These are phyloP conservation scores for Apogon talboti DNA, from an alignment of 2,797 vertebrate genomes.

Conservation along the genomic window DNA sequence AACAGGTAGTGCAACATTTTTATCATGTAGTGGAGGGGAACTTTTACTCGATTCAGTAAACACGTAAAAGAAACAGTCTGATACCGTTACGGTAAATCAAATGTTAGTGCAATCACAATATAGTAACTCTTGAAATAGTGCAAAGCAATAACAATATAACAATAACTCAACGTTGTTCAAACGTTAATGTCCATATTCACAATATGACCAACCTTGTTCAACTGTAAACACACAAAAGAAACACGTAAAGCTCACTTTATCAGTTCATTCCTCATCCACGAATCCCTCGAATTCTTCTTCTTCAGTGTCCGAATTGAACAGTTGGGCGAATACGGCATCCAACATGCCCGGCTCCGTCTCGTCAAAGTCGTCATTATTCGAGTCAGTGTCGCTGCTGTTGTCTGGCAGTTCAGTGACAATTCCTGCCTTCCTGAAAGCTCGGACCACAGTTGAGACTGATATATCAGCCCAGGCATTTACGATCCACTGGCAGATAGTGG, in stretches of 20 bases:
- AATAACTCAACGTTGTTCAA: background rate
- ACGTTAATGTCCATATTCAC: background rate
- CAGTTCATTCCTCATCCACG: background rate
- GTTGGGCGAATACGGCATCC: too few relatives aligned
- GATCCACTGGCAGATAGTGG: too few relatives aligned
- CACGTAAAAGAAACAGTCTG: slow-evolving; percentile 6
- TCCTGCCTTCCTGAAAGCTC: too few relatives aligned
- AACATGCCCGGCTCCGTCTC: too few relatives aligned
- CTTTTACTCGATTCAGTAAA: background rate
- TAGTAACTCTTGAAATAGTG: slow-evolving; percentile 1
- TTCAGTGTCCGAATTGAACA: too few relatives aligned
- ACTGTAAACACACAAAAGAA: background rate
- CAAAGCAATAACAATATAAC: slow-evolving; percentile 2
- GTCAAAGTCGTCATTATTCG: too few relatives aligned
- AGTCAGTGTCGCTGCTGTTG: too few relatives aligned
- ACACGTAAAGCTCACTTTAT: background rate
- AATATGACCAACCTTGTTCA: background rate
- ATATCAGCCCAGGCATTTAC: too few relatives aligned
- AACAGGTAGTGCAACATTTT: background rate
- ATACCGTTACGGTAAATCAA: background rate
- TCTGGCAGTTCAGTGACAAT: too few relatives aligned
- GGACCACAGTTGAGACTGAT: too few relatives aligned
- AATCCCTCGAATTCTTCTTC: too few relatives aligned
- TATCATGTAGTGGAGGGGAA: background rate
- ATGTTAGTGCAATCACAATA: slow-evolving; percentile 7